Evolutionary conservation across 2,888 invertebrate genomes (phyloP).

Genomic region (Cryptops parisi): DNA sequence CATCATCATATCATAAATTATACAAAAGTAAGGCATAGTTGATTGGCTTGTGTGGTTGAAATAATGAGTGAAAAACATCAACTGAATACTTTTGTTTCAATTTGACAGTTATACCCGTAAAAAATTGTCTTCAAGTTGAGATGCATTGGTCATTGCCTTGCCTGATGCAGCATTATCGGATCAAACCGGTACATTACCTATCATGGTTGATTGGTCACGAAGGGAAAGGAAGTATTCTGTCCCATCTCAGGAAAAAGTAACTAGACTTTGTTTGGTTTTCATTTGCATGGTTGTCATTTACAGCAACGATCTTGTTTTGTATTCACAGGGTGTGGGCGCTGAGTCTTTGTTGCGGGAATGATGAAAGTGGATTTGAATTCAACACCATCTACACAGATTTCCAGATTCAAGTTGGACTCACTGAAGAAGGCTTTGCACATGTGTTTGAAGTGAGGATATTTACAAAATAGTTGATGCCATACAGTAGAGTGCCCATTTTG

Average conservation of each 20-base stretch:
- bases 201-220: slow-evolving; percentile 71
- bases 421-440: slow-evolving; percentile 57
- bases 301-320: background rate
- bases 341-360: slow-evolving; percentile 26
- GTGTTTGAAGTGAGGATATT: slow-evolving; percentile 49
- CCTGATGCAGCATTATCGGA: slow-evolving; percentile 48
- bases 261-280: slow-evolving; percentile 21
- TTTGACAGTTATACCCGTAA: slow-evolving; percentile 53
- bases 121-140: slow-evolving; percentile 50
- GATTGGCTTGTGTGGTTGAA: background rate
- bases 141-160: slow-evolving; percentile 51
- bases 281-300: slow-evolving; percentile 36
- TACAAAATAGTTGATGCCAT: no score
- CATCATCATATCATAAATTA: slow-evolving; percentile 44
- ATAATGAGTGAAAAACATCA: background rate
- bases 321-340: slow-evolving; percentile 23
- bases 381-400: slow-evolving; percentile 65
- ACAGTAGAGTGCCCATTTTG: no score
- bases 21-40: slow-evolving; percentile 21
- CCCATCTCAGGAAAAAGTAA: slow-evolving; percentile 56
- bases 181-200: slow-evolving; percentile 60
- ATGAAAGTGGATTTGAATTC: slow-evolving; percentile 53
- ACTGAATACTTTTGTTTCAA: slow-evolving; percentile 4
- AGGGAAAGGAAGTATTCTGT: slow-evolving; percentile 66
- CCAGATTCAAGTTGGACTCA: slow-evolving; percentile 54